These are phyloP conservation scores for Lacanobia oleracea DNA, from an alignment of 2,888 invertebrate species.

Conservation along the genomic window DNA sequence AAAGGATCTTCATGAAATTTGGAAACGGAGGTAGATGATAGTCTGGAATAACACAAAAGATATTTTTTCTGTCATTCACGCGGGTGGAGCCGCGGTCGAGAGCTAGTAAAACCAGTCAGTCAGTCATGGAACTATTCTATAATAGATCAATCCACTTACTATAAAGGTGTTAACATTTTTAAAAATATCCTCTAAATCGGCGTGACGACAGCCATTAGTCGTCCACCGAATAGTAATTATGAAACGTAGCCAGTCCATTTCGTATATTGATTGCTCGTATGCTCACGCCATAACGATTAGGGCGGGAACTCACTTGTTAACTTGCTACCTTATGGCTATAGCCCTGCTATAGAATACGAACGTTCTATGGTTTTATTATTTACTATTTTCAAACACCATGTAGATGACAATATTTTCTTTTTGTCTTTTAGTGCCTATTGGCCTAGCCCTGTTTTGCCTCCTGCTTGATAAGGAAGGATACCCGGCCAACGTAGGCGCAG, in stretches of 20 bases:
- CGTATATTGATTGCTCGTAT: slow-evolving; percentile 24
- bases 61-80: no score
- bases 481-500: no score
- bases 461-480: no score
- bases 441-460: no score
- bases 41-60: no score
- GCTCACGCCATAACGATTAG: not conserved
- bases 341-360: not conserved
- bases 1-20: no score
- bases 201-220: slow-evolving; percentile 14
- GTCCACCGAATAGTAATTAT: slow-evolving; percentile 18
- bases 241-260: slow-evolving; percentile 22
- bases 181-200: not conserved
- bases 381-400: not conserved
- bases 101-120: no score
- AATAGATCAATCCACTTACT: not conserved
- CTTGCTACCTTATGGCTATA: not conserved
- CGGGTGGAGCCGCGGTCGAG: no score
- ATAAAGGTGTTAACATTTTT: slow-evolving; percentile 1
- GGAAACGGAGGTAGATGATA: no score
- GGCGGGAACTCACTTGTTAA: not conserved
- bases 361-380: not conserved
- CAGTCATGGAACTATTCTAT: not conserved
- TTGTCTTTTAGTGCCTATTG: no score
- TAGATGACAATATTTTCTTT: no score